Conservation (phyloP, 2,113 vertebrate genomes). For the Pimephales promelas region DNA sequence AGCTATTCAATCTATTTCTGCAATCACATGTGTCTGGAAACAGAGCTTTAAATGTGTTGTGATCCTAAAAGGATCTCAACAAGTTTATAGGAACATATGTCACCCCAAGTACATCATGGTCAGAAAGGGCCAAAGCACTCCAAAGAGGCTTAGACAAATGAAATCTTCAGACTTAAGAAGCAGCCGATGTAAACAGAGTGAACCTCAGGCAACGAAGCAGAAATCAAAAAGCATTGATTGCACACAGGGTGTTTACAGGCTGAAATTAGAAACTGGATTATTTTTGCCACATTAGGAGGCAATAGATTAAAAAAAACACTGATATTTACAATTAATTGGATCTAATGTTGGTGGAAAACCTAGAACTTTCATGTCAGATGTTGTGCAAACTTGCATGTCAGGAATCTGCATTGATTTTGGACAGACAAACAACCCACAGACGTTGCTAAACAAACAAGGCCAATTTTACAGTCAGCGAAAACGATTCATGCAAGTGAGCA, state of each 20-base stretch:
- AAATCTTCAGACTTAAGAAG: conserved; percentile 35
- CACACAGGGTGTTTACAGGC: neutral
- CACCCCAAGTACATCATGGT: neutral
- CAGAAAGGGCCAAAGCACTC: conserved; percentile 17
- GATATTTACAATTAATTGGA: neutral
- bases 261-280: neutral
- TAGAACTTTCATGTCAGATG: neutral
- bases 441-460: conserved; percentile 32
- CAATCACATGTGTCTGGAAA: neutral
- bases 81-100: conserved; percentile 3
- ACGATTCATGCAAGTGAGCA: neutral
- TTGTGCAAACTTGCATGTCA: conserved; percentile 13
- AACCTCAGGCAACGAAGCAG: neutral
- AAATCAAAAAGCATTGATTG: neutral
- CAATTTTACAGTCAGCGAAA: conserved; percentile 20
- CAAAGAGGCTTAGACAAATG: conserved; percentile 35
- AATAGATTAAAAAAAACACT: neutral
- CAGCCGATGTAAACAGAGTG: conserved; percentile 2
- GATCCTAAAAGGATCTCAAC: conserved; percentile 13
- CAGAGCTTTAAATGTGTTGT: neutral
- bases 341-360: neutral
- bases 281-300: neutral
- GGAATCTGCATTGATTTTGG: conserved; percentile 29
- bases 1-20: neutral
- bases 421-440: conserved; percentile 12